phyloP scores from a whole-genome alignment of 2,888 invertebrate species.

The Hydraecia micacea region DNA sequence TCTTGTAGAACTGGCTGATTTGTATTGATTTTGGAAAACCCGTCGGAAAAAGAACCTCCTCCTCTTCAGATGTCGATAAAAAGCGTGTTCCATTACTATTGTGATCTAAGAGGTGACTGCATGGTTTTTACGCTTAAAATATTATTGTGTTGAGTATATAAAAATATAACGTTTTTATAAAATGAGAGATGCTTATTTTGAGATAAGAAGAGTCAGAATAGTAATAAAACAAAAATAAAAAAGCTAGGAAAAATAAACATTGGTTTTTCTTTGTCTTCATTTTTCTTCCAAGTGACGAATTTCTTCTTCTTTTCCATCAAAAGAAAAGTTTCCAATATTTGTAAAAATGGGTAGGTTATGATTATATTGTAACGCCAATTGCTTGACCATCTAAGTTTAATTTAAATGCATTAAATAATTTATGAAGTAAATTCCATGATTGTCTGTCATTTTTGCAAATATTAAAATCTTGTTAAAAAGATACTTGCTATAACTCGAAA shows the following conservation, averaged over 20 bases:
- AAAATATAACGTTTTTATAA: not conserved
- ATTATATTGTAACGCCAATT: conserved; percentile 52
- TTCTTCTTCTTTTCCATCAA: not conserved
- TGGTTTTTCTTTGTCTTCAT: conserved; percentile 2
- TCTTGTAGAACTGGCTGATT: conserved; percentile 19
- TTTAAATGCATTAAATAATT: not conserved
- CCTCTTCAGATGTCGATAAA: conserved; percentile 1
- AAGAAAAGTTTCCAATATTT: conserved; percentile 17
- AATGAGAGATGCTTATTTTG: not conserved
- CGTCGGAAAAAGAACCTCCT: not conserved
- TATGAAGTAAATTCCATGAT: not conserved
- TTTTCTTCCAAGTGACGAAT: conserved; percentile 9
- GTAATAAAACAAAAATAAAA: conserved; percentile 31
- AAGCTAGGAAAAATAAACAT: not conserved
- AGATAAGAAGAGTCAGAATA: conserved; percentile 26
- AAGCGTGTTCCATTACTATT: conserved; percentile 42
- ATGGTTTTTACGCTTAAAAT: not conserved
- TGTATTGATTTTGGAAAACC: not conserved
- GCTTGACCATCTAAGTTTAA: conserved; percentile 17
- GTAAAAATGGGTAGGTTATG: not conserved
- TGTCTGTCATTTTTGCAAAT: conserved; percentile 24
- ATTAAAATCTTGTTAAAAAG: conserved; percentile 35
- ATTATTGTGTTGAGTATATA: not conserved
- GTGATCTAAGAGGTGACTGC: not conserved
- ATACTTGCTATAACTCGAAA: conserved; percentile 21